Evolutionary conservation across 2,113 vertebrate genomes (phyloP).

Genomic region (Eublepharis macularius): DNA sequence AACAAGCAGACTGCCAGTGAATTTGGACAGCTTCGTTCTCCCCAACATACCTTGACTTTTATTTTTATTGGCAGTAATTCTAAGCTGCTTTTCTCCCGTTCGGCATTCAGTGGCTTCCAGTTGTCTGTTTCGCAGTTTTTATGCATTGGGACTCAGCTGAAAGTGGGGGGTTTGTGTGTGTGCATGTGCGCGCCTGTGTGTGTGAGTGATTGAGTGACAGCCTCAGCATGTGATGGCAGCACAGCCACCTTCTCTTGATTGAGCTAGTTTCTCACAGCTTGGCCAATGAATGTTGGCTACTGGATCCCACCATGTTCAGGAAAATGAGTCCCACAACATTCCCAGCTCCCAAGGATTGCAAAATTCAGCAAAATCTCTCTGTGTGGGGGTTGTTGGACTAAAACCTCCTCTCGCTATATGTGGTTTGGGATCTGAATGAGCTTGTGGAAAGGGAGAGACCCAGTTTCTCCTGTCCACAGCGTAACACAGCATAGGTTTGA

Average conservation of each 20-base stretch:
- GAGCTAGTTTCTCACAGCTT: background rate
- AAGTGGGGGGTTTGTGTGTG: too few relatives aligned
- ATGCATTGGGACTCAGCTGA: background rate
- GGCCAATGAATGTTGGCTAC: background rate
- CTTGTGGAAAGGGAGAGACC: background rate
- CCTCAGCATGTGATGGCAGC: accelerated
- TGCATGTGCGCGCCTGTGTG: too few relatives aligned
- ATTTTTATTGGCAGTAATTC: background rate
- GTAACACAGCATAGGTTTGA: background rate
- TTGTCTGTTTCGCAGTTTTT: background rate
- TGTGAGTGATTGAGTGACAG: too few relatives aligned
- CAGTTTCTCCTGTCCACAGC: accelerated
- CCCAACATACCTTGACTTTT: background rate
- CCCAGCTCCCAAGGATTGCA: background rate
- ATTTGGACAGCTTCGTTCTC: background rate
- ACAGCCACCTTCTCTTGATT: too few relatives aligned
- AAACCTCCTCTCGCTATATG: too few relatives aligned
- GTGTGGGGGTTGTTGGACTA: too few relatives aligned
- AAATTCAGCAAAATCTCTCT: too few relatives aligned
- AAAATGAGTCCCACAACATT: background rate
- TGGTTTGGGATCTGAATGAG: too few relatives aligned
- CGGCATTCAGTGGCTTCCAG: too few relatives aligned
- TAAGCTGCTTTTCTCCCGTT: background rate
- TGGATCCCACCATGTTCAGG: background rate
- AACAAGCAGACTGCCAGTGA: background rate